phyloP scores from a whole-genome alignment of 2,113 vertebrate genomes.

The Stomatorhinus ivindoensis region DNA sequence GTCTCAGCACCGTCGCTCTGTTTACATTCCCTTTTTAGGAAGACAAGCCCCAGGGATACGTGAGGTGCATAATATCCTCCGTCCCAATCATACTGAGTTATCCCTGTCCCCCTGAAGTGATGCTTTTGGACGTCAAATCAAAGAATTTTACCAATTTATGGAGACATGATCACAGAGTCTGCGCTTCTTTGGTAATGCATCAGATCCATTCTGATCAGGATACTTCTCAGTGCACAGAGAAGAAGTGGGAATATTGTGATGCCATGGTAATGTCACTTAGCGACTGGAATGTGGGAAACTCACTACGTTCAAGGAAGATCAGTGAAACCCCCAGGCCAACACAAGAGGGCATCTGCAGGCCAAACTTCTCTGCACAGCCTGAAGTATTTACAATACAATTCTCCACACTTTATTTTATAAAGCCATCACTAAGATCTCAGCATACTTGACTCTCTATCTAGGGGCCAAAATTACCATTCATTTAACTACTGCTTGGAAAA shows the following conservation, averaged over 20 bases:
- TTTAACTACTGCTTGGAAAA: not conserved
- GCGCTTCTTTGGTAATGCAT: conserved; percentile 87
- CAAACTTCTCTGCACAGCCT: conserved; percentile 38
- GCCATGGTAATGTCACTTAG: not conserved
- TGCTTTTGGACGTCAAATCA: conserved; percentile 91
- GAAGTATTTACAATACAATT: not conserved
- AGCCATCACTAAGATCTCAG: not conserved
- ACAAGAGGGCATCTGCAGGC: conserved; percentile 92
- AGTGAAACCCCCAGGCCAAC: conserved; percentile 87
- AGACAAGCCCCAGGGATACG: not conserved
- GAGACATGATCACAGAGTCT: conserved; percentile 89
- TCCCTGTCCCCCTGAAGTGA: conserved; percentile 84
- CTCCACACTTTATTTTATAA: not conserved
- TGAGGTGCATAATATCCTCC: not conserved
- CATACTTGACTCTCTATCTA: not conserved
- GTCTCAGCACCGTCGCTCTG: not conserved
- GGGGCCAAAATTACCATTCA: not conserved
- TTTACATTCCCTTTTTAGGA: not conserved
- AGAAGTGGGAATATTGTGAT: not conserved
- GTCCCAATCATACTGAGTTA: conserved; percentile 46
- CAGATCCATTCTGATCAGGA: conserved; percentile 89
- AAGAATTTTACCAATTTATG: conserved; percentile 89
- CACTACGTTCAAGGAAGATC: conserved; percentile 98
- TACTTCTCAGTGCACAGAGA: conserved; percentile 88
- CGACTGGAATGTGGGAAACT: conserved; percentile 37